phyloP scores from a whole-genome alignment of 1,140 invertebrate species.

The Pseudomyrmex sp. region DNA sequence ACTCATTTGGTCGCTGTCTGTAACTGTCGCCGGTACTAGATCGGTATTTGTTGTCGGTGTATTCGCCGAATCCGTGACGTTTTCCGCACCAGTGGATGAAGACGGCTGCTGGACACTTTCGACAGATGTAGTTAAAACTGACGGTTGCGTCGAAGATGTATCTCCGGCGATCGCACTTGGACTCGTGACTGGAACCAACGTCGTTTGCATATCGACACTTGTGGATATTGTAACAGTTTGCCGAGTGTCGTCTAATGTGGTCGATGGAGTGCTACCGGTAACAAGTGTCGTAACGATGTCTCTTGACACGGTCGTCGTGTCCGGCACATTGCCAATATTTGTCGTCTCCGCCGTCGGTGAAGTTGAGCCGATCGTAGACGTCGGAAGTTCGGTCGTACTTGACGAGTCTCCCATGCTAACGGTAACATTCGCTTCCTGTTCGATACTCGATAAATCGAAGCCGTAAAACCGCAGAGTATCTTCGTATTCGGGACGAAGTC shows the following conservation, averaged over 20 bases:
- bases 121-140: neutral
- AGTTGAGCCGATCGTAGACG: neutral
- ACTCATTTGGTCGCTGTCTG: neutral
- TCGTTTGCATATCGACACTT: neutral
- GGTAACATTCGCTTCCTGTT: slow-evolving; percentile 53
- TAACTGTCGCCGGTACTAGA: neutral
- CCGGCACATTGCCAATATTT: neutral
- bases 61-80: slow-evolving; percentile 1
- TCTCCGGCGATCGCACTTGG: neutral
- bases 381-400: slow-evolving; percentile 22
- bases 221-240: slow-evolving; percentile 19
- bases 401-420: slow-evolving; percentile 19
- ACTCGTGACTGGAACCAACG: neutral
- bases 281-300: neutral
- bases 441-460: slow-evolving; percentile 86
- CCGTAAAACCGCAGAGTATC: slow-evolving; percentile 91
- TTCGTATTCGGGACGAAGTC: slow-evolving; percentile 89
- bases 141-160: neutral
- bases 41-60: neutral
- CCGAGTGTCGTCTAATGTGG: neutral
- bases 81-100: slow-evolving; percentile 1
- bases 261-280: neutral
- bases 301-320: slow-evolving; percentile 26
- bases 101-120: slow-evolving; percentile 12
- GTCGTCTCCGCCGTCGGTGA: slow-evolving; percentile 33